Evolutionary conservation across 2,113 vertebrate species (phyloP), one percentile per base, ranked within the genome.

Genomic region (Rhinolophus sinicus): DNA sequence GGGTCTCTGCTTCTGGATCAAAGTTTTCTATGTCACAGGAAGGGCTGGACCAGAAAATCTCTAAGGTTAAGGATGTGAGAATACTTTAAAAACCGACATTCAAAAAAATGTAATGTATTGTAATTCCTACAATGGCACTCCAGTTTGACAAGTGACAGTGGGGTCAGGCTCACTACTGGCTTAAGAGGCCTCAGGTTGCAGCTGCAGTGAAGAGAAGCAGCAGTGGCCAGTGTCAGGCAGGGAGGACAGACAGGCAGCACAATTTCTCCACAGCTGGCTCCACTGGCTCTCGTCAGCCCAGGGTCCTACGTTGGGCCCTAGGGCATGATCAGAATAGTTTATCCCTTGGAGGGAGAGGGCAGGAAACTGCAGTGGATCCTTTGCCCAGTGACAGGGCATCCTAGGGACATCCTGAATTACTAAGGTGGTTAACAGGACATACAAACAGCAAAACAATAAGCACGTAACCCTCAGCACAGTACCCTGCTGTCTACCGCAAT

Each of bases 1-100:
- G 77, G 72, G 65, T 62, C 67, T 93, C 81, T 69, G 77, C 76
- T 86, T 78, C 50, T 69, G 35, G 28, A 81, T 81, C 84, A 94
- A 88, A 67, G 13, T 82, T 90, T 95, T 95, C 76, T 82, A 58
- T 92, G 91, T 85, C 81, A 96, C 95, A 98, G 96, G 96, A 97
- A 97, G 93, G 97, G 97, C 93, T 92, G 50, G 73, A 58, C 75
- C 97, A 96, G 58, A 97, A 96, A 93, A 78, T 6, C 52, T 78
- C 97, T 92, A 80, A 93, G 78, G 52, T 92, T 78, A 75, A 70
- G 91, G 65, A 35, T 87, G 38, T 97, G 91, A 96, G 94, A 96
- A 95, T 72, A 92, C 86, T 97, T 94, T 73, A 67, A 77, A 96
- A 92, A 81, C 60, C 15, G 50, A 95, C 95, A 69, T 72, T 95